These are phyloP conservation scores for Heliconius hewitsoni DNA, from an alignment of 1,140 invertebrate genomes.

Conservation along the genomic window DNA sequence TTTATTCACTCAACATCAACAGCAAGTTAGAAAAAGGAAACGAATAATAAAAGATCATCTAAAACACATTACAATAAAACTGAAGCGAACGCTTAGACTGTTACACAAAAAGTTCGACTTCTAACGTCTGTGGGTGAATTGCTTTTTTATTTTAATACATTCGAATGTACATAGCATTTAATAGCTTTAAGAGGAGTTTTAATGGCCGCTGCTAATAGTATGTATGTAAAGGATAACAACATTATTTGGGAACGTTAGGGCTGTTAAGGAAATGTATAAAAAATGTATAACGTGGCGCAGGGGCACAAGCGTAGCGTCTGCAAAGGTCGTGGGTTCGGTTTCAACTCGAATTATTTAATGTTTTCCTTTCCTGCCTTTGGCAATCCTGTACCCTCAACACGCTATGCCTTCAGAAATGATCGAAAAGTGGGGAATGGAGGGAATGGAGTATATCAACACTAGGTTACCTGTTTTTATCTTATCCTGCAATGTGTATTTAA, in stretches of 20 bases:
- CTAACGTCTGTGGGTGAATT: conserved; percentile 28
- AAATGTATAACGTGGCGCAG: too few species aligned
- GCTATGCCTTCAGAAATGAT: too few species aligned
- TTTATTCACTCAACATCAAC: conserved; percentile 1
- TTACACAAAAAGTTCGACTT: conserved; percentile 19
- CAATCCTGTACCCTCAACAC: too few species aligned
- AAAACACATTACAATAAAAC: conserved; percentile 26
- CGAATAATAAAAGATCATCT: conserved; percentile 17
- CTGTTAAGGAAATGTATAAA: not conserved
- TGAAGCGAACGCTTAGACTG: not conserved
- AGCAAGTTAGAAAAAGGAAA: not conserved
- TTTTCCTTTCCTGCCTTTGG: too few species aligned
- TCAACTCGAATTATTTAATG: too few species aligned
- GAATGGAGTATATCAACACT: too few species aligned
- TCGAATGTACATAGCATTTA: not conserved
- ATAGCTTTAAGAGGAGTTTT: not conserved
- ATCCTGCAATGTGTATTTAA: too few species aligned
- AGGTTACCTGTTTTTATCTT: too few species aligned
- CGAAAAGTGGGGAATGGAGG: too few species aligned
- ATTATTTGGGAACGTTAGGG: not conserved
- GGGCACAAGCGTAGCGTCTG: too few species aligned
- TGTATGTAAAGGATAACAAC: not conserved
- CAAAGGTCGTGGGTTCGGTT: too few species aligned
- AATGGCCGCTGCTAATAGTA: not conserved
- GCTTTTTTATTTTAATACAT: conserved; percentile 21